Percentiles rank a stretch among this genome's conserved stretches.
These are phyloP conservation scores for Artemisiospiza belli DNA, from an alignment of 2,113 vertebrate species.

Conservation along the genomic window DNA sequence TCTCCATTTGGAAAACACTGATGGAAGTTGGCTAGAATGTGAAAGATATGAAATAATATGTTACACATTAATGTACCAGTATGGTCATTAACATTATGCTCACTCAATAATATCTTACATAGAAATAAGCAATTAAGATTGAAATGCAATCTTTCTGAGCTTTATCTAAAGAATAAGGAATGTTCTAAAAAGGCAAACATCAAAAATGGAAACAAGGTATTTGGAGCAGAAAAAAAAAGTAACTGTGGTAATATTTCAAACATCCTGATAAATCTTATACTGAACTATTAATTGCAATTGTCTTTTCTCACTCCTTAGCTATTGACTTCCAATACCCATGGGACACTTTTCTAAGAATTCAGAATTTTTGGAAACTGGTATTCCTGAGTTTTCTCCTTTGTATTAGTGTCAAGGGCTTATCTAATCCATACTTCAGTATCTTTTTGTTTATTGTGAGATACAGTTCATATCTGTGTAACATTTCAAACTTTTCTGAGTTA, in stretches of 20 bases:
- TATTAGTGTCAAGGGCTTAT: not conserved
- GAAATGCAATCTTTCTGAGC: not conserved
- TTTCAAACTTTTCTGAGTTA: not conserved
- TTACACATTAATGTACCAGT: rapidly evolving
- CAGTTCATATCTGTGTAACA: not conserved
- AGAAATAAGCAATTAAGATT: not conserved
- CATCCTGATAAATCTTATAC: not conserved
- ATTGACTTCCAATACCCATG: rapidly evolving
- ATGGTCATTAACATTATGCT: not conserved
- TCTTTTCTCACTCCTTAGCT: not conserved
- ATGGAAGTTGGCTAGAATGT: not conserved
- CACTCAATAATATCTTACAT: not conserved
- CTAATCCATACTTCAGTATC: not conserved
- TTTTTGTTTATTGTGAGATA: not conserved
- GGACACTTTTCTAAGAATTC: not conserved
- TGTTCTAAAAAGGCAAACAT: not conserved
- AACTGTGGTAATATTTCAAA: not conserved
- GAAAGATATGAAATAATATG: not conserved
- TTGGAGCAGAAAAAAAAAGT: not conserved
- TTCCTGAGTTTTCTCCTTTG: not conserved
- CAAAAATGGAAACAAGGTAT: not conserved
- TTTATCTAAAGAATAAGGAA: not conserved
- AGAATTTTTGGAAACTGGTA: not conserved
- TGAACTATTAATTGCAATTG: not conserved
- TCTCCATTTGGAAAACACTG: not conserved